Evolutionary conservation across 2,888 invertebrate species (phyloP), one percentile per base, ranked within the genome.

Genomic region (Conops quadrifasciatus): DNA sequence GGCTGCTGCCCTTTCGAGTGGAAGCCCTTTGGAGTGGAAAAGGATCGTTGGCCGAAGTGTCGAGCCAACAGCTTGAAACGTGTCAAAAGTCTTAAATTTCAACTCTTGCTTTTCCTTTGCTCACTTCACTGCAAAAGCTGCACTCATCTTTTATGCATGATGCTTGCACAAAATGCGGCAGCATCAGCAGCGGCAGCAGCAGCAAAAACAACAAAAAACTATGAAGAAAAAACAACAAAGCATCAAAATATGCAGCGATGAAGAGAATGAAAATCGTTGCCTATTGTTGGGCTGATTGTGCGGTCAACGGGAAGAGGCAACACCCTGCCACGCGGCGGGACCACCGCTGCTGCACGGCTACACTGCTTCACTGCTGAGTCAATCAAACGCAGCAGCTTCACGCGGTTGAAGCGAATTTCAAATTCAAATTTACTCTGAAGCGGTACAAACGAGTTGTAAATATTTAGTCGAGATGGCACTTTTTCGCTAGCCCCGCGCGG

Each of bases 91-190:
- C 67, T 58, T 67, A 53, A 67, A 67, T 58, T 67, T 67, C 58
- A 67, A 67, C 67, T 67, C 47, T 63, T 67, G 67, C 53, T 67
- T 67, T 67, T 24, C 67, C 9, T 36, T 9, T 67, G 45, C 58
- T 43, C 58, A 58, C 66, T 66, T 51, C 36, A 53, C 19, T 5
- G 58, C 43, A 45, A 43, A 58, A 56, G 45, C 56, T 36, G 53
- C 62, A 49, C 60, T 68, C 68, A 68, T 68, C 68, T 68, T 68
- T 68, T 68, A 68, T 68, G 60, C 68, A 68, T 68, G 53, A 62
- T 9, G 43, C 51, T 62, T 51, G 60, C 68, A 30, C 28, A 49
- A 49, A 51, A 53, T 62, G 36, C 30, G 36, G 53, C 53, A 59
- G 24, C 60, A 47, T 11, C 43, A 45, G 62, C 62, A 62, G 36